Evolutionary conservation across 2,888 invertebrate species (phyloP).

Genomic region (Melanargia galathea): DNA sequence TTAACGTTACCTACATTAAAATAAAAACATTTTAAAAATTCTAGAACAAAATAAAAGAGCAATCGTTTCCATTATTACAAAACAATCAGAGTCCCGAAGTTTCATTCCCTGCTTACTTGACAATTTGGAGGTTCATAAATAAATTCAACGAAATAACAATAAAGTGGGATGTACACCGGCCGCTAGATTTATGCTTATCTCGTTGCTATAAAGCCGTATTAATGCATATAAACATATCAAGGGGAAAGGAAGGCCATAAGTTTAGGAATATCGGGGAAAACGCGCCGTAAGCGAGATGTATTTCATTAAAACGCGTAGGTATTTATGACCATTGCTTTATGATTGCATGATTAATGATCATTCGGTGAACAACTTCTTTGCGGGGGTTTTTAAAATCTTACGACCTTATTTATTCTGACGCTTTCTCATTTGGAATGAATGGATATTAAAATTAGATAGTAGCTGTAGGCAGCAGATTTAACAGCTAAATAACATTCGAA

Average conservation of each 20-base stretch:
- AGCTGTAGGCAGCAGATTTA: not conserved
- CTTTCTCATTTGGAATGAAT: not conserved
- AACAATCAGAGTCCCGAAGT: conserved; percentile 29
- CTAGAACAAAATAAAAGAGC: not conserved
- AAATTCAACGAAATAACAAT: conserved; percentile 63
- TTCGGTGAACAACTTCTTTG: not conserved
- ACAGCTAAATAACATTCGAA: too few relatives aligned
- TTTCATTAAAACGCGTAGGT: conserved; percentile 22
- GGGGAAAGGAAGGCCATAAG: conserved; percentile 43
- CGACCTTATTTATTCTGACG: too few relatives aligned
- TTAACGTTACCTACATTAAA: too few relatives aligned
- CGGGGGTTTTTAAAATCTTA: not conserved
- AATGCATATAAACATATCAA: conserved; percentile 70
- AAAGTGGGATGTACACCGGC: conserved; percentile 64
- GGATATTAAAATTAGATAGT: not conserved
- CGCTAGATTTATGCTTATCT: conserved; percentile 75
- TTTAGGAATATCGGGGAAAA: conserved; percentile 34
- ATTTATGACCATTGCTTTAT: conserved; percentile 27
- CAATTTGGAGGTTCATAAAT: conserved; percentile 61
- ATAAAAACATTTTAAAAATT: too few relatives aligned
- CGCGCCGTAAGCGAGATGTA: conserved; percentile 29
- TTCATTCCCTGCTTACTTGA: conserved; percentile 49
- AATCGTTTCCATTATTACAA: conserved; percentile 15
- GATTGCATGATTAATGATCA: conserved; percentile 1
- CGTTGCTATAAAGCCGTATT: conserved; percentile 68